phyloP scores from a whole-genome alignment of 2,113 vertebrate species.

The Tachysurus vachellii region DNA sequence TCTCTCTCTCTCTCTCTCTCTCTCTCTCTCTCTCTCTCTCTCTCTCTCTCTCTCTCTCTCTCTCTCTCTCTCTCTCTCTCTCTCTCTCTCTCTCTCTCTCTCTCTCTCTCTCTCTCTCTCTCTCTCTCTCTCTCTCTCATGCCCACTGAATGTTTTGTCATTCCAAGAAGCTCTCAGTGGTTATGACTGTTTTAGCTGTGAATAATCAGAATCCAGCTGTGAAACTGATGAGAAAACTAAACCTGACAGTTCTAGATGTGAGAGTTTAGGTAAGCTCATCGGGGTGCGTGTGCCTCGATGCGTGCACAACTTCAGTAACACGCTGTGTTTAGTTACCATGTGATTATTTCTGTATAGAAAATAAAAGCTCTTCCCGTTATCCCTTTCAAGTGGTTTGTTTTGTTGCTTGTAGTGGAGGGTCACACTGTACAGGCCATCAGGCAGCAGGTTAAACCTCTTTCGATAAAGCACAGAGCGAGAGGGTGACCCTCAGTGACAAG shows the following conservation, averaged over 20 bases:
- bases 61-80: no score
- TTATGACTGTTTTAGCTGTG: not conserved
- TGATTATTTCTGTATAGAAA: conserved; percentile 2
- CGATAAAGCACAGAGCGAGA: conserved; percentile 6
- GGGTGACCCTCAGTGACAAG: conserved; percentile 19
- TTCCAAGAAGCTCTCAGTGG: not conserved
- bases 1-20: not conserved
- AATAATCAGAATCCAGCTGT: conserved; percentile 19
- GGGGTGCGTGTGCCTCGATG: not conserved
- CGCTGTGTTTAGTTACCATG: conserved; percentile 1
- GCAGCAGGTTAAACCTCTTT: not conserved
- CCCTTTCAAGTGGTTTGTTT: not conserved
- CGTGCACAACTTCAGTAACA: not conserved
- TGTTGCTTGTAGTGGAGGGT: no score
- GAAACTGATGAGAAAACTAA: conserved; percentile 7
- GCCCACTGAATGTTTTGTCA: conserved; percentile 2
- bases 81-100: not conserved
- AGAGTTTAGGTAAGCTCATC: not conserved
- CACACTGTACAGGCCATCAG: not conserved
- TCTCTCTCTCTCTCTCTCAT: not conserved
- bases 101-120: not conserved
- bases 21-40: no score
- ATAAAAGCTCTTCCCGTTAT: not conserved
- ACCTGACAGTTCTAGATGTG: not conserved
- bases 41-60: not conserved